A percentile compares a stretch with the other conserved stretches of the same genome.
phyloP scores from a whole-genome alignment of 1,140 invertebrate species.

The Battus philenor region DNA sequence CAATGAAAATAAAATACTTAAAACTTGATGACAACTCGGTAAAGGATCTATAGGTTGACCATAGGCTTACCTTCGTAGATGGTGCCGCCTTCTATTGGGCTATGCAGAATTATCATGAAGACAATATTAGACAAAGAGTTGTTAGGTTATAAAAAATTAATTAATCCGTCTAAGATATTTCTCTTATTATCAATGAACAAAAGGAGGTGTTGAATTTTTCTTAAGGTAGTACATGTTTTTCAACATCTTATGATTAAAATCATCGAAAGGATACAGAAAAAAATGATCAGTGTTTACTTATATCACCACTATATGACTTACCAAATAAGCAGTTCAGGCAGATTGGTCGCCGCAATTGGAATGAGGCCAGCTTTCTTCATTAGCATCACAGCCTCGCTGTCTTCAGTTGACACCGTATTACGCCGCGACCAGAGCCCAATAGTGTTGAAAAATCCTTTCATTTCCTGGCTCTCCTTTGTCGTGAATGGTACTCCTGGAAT shows the following conservation, averaged over 20 bases:
- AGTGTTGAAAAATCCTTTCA: constrained; percentile 80
- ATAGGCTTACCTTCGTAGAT: too few species aligned
- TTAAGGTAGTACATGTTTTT: not conserved
- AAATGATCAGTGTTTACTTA: not conserved
- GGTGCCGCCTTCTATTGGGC: too few species aligned
- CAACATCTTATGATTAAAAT: too few species aligned
- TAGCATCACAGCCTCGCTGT: constrained; percentile 82
- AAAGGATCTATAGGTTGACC: too few species aligned
- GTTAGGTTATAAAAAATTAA: too few species aligned
- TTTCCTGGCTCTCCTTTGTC: constrained; percentile 77
- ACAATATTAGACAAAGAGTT: too few species aligned
- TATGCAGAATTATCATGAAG: too few species aligned
- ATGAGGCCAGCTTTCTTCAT: constrained; percentile 92
- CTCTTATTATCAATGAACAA: too few species aligned
- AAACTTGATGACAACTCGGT: too few species aligned
- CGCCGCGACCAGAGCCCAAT: constrained; percentile 80
- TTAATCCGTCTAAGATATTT: too few species aligned
- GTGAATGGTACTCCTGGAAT: constrained; percentile 89
- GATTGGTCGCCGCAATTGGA: constrained; percentile 90
- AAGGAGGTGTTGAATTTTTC: too few species aligned
- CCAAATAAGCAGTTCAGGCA: constrained; percentile 89
- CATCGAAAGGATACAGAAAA: not conserved
- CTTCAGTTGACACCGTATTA: constrained; percentile 78
- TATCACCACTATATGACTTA: constrained; percentile 24
- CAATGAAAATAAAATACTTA: too few species aligned